Base-by-base conservation (phyloP, 1,140 invertebrate species). In the Phymorhynchus buccinoides region DNA sequence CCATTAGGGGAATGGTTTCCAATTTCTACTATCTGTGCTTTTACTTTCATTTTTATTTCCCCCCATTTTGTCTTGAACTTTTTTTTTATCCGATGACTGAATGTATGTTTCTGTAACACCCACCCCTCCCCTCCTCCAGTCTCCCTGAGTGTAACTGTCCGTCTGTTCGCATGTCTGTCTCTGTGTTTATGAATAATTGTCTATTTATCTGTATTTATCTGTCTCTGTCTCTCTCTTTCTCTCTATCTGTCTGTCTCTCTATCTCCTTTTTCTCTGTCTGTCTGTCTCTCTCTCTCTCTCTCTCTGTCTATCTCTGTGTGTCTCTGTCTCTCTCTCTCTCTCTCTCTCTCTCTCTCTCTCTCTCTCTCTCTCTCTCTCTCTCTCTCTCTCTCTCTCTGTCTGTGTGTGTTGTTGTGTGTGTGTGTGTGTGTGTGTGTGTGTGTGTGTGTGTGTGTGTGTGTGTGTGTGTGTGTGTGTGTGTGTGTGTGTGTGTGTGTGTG, bases 401-500 rank as follows among this genome's bases (percentile, higher is more conserved):
- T 37, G 27, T 77, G 37, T 32, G 35, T 77, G 37, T 22, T 18
- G 4, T 35, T 77, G 27, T 71, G 71, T 37, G 71, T 3, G 71
- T 71, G 71, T 37, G 71, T 3, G 71, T 75, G 71, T 3, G 71
- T 75, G 71, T 3, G 71, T 75, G 71, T 3, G 71, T 41, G 71
- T 27, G 71, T 41, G 30, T 41, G 71, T 41, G 71, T 32, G 71
- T 37, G 71, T 14, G 71, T 7, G 71, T 32, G 71, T 12, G 71
- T 32, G 56, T 75, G 71, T 18, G 71, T 75, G 71, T 32, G 71
- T 32, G 39, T 75, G 71, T 75, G 71, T 41, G 32, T 75, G 71
- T 35, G 71, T 32, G 30, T 75, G 71, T 75, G 71, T 41, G 71
- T 75, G 71, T 75, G 71, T 75, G 71, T 35, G 71, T 75, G 71